Evolutionary conservation across 2,888 invertebrate genomes (phyloP).

Genomic region (Conchocele bisecta): DNA sequence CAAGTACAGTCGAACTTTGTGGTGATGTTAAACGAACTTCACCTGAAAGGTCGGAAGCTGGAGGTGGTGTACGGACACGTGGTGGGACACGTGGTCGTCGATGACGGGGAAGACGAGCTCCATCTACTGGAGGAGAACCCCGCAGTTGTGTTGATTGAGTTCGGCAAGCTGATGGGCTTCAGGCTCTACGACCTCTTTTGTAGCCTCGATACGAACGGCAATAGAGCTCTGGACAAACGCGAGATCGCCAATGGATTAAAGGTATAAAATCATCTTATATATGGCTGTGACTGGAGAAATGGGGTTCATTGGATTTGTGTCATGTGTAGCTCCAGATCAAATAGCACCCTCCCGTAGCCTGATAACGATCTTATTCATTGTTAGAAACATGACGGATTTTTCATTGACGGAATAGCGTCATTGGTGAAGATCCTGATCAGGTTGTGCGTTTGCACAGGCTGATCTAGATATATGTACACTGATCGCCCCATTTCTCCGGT

Average conservation of each 20-base stretch:
- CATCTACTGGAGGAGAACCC: slow-evolving; percentile 68
- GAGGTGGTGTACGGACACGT: slow-evolving; percentile 66
- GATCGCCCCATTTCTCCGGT: too few species aligned
- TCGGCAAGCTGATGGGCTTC: slow-evolving; percentile 66
- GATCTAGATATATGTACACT: too few species aligned
- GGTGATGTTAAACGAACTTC: slow-evolving; percentile 54
- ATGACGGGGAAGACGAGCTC: slow-evolving; percentile 59
- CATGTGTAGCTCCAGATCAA: too few species aligned
- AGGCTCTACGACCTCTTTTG: slow-evolving; percentile 72
- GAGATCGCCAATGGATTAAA: slow-evolving; percentile 71
- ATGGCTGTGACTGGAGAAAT: too few species aligned
- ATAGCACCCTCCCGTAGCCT: too few species aligned
- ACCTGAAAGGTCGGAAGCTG: slow-evolving; percentile 54
- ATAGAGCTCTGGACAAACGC: slow-evolving; percentile 65
- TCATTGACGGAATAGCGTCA: too few species aligned
- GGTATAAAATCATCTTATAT: slow-evolving; percentile 48
- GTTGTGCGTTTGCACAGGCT: too few species aligned
- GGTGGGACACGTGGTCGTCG: slow-evolving; percentile 55
- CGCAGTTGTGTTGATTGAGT: slow-evolving; percentile 69
- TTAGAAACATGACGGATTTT: background rate
- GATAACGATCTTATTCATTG: background rate
- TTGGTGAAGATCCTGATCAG: too few species aligned
- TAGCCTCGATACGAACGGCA: slow-evolving; percentile 72
- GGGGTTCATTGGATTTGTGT: too few species aligned
- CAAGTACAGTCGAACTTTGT: slow-evolving; percentile 66